phyloP scores from a whole-genome alignment of 2,797 vertebrate species.

The Streptopelia turtur region DNA sequence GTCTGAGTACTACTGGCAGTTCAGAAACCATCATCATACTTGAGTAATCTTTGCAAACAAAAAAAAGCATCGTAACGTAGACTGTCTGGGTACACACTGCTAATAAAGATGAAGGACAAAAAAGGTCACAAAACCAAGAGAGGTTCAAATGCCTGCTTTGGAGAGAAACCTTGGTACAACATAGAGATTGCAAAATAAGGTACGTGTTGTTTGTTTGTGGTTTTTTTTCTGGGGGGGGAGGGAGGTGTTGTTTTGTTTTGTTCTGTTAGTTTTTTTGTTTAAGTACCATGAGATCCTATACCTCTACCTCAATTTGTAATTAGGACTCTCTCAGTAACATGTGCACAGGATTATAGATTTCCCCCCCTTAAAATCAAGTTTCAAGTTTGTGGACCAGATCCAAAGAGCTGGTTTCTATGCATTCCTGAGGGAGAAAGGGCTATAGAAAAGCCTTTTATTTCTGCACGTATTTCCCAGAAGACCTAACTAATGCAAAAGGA shows the following conservation, averaged over 20 bases:
- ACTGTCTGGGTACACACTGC: background rate
- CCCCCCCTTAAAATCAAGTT: background rate
- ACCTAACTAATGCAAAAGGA: constrained; percentile 54
- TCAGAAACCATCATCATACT: background rate
- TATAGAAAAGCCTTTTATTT: constrained; percentile 67
- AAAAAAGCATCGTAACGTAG: background rate
- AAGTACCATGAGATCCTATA: background rate
- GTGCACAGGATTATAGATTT: background rate
- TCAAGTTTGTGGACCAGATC: constrained; percentile 35
- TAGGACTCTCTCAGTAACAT: background rate
- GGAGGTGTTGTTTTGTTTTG: too few relatives aligned
- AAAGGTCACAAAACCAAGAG: background rate
- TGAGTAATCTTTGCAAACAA: background rate
- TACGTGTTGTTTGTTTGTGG: background rate
- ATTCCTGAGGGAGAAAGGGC: constrained; percentile 63
- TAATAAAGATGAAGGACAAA: background rate
- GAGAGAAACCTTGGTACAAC: background rate
- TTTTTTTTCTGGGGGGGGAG: too few relatives aligned
- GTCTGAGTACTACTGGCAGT: background rate
- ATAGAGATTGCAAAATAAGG: background rate
- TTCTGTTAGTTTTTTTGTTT: background rate
- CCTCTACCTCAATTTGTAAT: background rate
- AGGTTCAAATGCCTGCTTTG: background rate
- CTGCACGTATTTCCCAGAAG: constrained; percentile 68
- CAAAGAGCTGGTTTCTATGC: constrained; percentile 53